Base-by-base conservation (phyloP, 37 sponge, comb jelly and placozoan genomes). In the Oscarella lobularis region DNA sequence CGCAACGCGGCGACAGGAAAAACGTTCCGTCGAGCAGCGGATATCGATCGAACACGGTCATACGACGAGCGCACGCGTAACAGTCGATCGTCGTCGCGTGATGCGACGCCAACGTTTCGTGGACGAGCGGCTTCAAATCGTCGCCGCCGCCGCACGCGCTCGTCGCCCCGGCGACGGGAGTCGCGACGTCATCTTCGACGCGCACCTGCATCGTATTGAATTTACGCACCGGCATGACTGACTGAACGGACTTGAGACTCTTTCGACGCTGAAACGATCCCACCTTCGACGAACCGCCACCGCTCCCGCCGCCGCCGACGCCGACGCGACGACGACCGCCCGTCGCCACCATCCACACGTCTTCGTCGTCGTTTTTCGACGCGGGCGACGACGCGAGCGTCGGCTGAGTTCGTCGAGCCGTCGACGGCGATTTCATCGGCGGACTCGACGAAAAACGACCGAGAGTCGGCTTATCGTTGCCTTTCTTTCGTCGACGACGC, bases 31-130 rank as follows among this genome's bases (percentile, higher is more conserved):
- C 85, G 33, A 93, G 73, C 31, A 93, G 80, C 2, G 94, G 94
- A 66, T 84, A 93, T 77, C 90, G 83, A 68, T 96, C 93, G 67
- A 88, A 96, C 48, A 96, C 97, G 2, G 80, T 65, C 34, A 96
- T 73, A 33, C 75, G 72, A 4, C 66, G 35, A 2, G 66, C 54
- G 66, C 97, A 96, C 38, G 92, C 83, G 2, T 89, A 83, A 38
- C 97, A 96, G 1, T 70, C 39, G 30, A 92, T 85, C n/a, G 37
- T 69, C 78, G 77, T 84, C n/a, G 82, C 74, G 35, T 74, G 87
- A 38, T 84, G 84, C 36, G 73, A 84, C 3, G 90, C 87, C 0
- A 93, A 79, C 31, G 82, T 89, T 66, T 80, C 79, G n/a, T 86
- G 79, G 37, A 93, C 90, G 66, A 89, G 83, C 0, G 90, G 86